Percentiles rank a stretch among this genome's conserved stretches.
These are phyloP conservation scores for Harpalus rubripes DNA, from an alignment of 2,888 invertebrate genomes.

Conservation along the genomic window DNA sequence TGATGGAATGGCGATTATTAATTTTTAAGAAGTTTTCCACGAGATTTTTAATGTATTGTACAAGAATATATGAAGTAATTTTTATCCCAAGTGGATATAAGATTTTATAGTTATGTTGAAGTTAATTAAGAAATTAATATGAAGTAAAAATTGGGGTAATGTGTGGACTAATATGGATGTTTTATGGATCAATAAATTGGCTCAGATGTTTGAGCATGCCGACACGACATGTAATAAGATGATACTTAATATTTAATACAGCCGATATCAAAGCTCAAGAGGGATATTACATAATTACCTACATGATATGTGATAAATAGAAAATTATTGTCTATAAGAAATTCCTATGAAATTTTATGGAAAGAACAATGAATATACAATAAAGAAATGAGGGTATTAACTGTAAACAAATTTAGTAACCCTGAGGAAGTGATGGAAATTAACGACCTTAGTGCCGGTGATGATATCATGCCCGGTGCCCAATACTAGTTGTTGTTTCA, in stretches of 20 bases:
- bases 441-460: too few species aligned
- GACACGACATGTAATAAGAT: neutral
- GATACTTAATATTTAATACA: neutral
- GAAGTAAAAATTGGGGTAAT: conserved; percentile 18
- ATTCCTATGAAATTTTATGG: too few species aligned
- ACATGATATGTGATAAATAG: too few species aligned
- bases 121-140: conserved; percentile 50
- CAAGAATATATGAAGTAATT: conserved; percentile 10
- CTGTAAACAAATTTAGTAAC: too few species aligned
- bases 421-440: too few species aligned
- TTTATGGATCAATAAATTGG: conserved; percentile 15
- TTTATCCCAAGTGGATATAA: conserved; percentile 16
- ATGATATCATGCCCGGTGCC: too few species aligned
- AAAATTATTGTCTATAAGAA: too few species aligned
- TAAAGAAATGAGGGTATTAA: too few species aligned
- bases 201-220: neutral
- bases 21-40: conserved; percentile 21
- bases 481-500: too few species aligned
- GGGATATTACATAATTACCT: too few species aligned
- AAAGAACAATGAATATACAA: too few species aligned
- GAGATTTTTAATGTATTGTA: conserved; percentile 30
- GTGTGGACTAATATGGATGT: neutral
- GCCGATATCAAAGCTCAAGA: too few species aligned
- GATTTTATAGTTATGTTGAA: conserved; percentile 30
- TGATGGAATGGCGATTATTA: conserved; percentile 31